Evolutionary conservation across 37 sponge, comb jelly and placozoan genomes (phyloP).

Genomic region (Aplysina aerophoba): DNA sequence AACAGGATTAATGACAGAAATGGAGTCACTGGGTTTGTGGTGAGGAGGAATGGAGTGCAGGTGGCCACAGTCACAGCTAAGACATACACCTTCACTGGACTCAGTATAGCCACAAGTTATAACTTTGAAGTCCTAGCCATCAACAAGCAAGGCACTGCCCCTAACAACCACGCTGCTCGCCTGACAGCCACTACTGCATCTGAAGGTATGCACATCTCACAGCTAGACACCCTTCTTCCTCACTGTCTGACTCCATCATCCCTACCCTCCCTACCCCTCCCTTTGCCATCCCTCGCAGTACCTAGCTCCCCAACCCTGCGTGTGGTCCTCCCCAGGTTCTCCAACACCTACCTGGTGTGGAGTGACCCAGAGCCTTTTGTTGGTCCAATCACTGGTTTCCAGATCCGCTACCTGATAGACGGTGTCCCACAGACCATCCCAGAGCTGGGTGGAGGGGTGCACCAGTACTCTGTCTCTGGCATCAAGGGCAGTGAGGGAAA

Average conservation of each 20-base stretch:
- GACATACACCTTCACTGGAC: not conserved
- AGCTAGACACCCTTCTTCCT: no score
- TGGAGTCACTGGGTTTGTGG: conserved; percentile 13
- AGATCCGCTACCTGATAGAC: conserved; percentile 3
- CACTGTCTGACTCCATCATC: no score
- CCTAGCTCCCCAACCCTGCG: not conserved
- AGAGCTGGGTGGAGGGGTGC: not conserved
- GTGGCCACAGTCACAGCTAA: not conserved
- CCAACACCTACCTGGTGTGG: not conserved
- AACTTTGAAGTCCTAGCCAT: conserved; percentile 1
- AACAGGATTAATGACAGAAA: conserved; percentile 17
- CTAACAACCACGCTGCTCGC: not conserved
- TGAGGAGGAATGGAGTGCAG: not conserved
- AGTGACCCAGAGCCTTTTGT: not conserved
- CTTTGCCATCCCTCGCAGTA: not conserved
- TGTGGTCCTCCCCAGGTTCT: conserved; percentile 7
- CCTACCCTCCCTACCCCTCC: no score
- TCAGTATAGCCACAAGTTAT: not conserved
- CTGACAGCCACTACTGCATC: not conserved
- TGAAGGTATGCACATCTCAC: not conserved
- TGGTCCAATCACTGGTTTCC: not conserved
- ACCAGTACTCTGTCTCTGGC: not conserved
- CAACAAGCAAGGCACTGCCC: conserved; percentile 16
- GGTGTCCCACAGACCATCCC: not conserved
- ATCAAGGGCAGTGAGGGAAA: not conserved